Conservation (phyloP, 2,797 vertebrate genomes). For the Dendrocincla tyrannina region DNA sequence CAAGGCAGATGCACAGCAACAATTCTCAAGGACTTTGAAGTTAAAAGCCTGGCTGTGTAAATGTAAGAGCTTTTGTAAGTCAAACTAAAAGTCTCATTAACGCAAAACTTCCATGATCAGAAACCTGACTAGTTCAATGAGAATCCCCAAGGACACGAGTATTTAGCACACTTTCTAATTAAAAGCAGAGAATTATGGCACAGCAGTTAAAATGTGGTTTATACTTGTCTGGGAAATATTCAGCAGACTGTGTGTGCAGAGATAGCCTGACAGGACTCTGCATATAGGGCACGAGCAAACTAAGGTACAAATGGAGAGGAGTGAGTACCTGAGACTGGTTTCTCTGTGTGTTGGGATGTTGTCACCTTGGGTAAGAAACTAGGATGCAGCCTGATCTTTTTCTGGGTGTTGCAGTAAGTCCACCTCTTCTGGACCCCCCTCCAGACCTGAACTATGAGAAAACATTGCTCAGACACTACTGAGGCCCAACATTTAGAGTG, state of each 20-base stretch:
- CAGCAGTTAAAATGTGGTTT: conserved; percentile 26
- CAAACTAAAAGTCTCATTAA: conserved; percentile 67
- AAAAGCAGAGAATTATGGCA: conserved; percentile 45
- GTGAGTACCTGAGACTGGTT: background rate
- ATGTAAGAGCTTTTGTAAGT: conserved; percentile 69
- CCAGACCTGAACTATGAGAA: background rate
- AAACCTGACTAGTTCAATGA: conserved; percentile 60
- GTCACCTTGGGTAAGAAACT: background rate
- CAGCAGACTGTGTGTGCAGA: background rate
- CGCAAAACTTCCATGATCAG: conserved; percentile 49
- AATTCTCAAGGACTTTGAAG: conserved; percentile 67
- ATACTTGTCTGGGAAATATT: background rate
- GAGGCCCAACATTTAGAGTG: fast-evolving
- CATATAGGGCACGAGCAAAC: background rate
- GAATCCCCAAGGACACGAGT: conserved; percentile 9
- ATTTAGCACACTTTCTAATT: conserved; percentile 67
- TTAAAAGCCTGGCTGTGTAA: conserved; percentile 65
- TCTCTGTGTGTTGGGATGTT: background rate
- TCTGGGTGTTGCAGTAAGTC: background rate
- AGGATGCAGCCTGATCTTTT: background rate
- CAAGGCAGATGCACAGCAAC: conserved; percentile 62
- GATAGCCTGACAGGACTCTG: background rate
- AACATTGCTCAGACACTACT: background rate
- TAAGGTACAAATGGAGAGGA: background rate
- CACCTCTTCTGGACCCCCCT: background rate